These are phyloP conservation scores for Tragopan temminckii DNA, from an alignment of 2,797 vertebrate species.

Conservation along the genomic window DNA sequence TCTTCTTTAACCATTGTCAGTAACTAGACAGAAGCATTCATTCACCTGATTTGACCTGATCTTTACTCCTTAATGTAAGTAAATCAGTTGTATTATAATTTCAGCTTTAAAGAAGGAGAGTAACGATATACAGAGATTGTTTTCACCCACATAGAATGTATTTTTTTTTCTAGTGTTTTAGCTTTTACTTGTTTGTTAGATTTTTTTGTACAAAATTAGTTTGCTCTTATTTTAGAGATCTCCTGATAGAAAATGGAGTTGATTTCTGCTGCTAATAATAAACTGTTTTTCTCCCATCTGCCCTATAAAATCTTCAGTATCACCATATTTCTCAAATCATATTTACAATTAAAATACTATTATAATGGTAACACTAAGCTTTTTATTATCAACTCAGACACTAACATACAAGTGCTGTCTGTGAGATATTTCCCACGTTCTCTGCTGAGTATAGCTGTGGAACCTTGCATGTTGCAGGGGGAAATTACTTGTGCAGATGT, in stretches of 20 bases:
- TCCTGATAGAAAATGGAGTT: not conserved
- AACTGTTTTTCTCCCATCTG: conserved; percentile 11
- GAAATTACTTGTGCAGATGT: not conserved
- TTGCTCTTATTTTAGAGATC: not conserved
- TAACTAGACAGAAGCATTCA: not conserved
- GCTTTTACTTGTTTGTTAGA: not conserved
- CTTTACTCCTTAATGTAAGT: not conserved
- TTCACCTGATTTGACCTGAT: conserved; percentile 13
- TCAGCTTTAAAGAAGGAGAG: not conserved
- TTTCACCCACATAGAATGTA: not conserved
- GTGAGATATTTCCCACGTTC: not conserved
- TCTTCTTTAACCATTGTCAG: not conserved
- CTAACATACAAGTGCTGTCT: not conserved
- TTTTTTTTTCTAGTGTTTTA: not conserved
- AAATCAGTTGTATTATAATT: not conserved
- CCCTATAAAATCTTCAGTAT: not conserved
- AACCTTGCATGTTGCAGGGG: not conserved
- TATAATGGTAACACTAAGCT: not conserved
- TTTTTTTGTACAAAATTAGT: not conserved
- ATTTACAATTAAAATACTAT: not conserved
- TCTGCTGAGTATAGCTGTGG: not conserved
- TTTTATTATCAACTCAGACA: not conserved
- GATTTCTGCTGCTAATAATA: not conserved
- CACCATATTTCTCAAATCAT: not conserved
- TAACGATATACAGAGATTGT: not conserved